phyloP scores from a whole-genome alignment of 2,113 vertebrate species.

The Gobiocypris rarus region DNA sequence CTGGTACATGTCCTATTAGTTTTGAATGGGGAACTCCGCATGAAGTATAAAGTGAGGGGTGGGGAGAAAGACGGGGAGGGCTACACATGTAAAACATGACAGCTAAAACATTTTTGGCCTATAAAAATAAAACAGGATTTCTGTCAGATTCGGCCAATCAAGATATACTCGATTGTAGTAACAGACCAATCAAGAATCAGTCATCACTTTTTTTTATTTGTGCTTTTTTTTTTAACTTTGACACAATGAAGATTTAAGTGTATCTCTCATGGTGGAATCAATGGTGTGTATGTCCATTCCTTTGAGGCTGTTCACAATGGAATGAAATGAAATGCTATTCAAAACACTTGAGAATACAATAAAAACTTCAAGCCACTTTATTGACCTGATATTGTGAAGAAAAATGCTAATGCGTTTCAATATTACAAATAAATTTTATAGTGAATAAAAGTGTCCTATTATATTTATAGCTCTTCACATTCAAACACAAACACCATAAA shows the following conservation, averaged over 20 bases:
- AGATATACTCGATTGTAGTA: background rate
- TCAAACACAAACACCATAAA: slow-evolving; percentile 3
- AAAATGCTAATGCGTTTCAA: background rate
- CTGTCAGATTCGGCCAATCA: background rate
- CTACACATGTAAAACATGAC: background rate
- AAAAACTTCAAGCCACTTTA: background rate
- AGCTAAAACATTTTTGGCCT: background rate
- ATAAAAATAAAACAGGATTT: background rate
- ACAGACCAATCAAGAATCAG: background rate
- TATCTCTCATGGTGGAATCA: background rate
- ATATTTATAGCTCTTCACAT: background rate
- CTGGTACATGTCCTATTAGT: background rate
- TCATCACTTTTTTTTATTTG: no score
- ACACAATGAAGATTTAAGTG: background rate
- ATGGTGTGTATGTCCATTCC: background rate
- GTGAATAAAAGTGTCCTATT: background rate
- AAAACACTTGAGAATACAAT: background rate
- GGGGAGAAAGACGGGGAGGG: background rate
- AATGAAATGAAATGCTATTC: background rate
- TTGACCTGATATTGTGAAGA: background rate
- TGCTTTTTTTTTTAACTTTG: background rate
- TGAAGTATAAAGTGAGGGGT: background rate
- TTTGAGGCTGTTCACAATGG: background rate
- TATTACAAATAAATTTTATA: background rate
- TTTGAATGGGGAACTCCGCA: background rate